Conservation (phyloP, 2,797 vertebrate species). For the Pterois miles region DNA sequence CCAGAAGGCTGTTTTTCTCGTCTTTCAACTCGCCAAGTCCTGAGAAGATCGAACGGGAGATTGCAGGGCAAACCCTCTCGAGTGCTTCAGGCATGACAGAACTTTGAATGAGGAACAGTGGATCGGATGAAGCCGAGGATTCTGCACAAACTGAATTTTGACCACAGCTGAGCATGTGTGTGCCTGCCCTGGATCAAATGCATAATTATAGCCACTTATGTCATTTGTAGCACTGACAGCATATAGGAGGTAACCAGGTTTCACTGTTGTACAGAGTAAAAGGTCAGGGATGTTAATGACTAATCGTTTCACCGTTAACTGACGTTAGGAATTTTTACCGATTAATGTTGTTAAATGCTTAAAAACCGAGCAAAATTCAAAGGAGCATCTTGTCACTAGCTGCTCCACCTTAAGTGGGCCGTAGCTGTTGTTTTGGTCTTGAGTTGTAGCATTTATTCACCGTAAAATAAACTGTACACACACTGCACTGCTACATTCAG, state of each 20-base stretch:
- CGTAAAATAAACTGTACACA: too few relatives aligned
- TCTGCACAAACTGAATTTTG: conserved; percentile 54
- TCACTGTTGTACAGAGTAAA: conserved; percentile 12
- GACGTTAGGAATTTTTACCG: too few relatives aligned
- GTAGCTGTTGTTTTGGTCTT: background rate
- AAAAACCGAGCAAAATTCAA: too few relatives aligned
- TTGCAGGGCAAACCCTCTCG: conserved; percentile 28
- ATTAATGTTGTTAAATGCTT: too few relatives aligned
- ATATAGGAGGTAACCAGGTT: background rate
- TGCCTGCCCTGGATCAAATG: conserved; percentile 39
- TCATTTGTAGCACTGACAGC: conserved; percentile 21
- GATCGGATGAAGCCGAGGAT: conserved; percentile 27
- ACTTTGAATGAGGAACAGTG: conserved; percentile 29
- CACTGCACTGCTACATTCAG: too few relatives aligned
- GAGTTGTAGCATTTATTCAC: background rate
- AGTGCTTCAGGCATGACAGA: conserved; percentile 27
- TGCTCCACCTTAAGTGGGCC: too few relatives aligned
- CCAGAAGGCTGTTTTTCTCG: conserved; percentile 14
- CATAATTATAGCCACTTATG: conserved; percentile 36
- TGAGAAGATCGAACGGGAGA: conserved; percentile 37
- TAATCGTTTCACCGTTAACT: too few relatives aligned
- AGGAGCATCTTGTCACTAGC: too few relatives aligned
- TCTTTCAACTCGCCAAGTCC: conserved; percentile 43
- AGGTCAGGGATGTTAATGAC: background rate
- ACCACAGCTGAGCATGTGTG: conserved; percentile 26